Conservation (phyloP, 2,113 vertebrate species). For the Saccopteryx bilineata region DNA sequence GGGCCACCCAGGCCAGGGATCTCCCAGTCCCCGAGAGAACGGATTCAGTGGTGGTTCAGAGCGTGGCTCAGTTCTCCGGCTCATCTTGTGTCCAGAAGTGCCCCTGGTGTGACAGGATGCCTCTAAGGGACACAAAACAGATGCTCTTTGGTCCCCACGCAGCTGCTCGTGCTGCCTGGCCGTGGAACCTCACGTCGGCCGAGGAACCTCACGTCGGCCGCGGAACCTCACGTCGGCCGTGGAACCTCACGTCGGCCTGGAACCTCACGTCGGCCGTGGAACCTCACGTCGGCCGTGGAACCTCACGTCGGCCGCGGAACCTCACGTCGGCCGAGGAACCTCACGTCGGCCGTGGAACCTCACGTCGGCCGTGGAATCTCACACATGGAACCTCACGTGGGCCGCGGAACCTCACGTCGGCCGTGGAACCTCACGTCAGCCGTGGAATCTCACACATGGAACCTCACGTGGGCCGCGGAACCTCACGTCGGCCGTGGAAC, state of each 20-base stretch:
- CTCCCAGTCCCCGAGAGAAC: neutral
- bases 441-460: too few relatives aligned
- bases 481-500: neutral
- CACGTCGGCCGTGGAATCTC: too few relatives aligned
- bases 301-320: neutral
- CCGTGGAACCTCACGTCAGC: neutral
- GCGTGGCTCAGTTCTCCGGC: neutral
- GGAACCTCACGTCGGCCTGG: too few relatives aligned
- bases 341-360: too few relatives aligned
- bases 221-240: too few relatives aligned
- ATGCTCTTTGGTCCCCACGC: fast-evolving
- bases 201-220: neutral
- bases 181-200: neutral
- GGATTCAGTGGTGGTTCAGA: neutral
- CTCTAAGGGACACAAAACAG: fast-evolving
- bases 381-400: too few relatives aligned
- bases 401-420: neutral
- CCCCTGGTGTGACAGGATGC: fast-evolving
- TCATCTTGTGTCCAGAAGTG: neutral
- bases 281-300: too few relatives aligned
- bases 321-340: neutral
- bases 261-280: too few relatives aligned
- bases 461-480: too few relatives aligned
- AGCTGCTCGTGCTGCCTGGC: neutral
- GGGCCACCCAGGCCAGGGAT: fast-evolving